phyloP scores from a whole-genome alignment of 2,888 invertebrate species.

The Erynnis tages region DNA sequence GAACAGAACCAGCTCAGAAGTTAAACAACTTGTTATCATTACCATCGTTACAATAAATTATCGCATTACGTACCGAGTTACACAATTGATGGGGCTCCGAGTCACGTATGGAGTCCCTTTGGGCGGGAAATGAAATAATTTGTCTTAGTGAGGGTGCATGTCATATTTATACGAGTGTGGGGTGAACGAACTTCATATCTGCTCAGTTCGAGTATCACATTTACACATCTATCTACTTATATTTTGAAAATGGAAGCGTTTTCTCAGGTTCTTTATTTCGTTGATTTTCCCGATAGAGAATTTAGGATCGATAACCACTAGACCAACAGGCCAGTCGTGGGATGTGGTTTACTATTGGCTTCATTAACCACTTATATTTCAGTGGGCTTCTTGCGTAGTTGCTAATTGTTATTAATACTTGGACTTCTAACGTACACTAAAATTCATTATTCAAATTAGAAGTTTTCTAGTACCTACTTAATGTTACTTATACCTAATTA shows the following conservation, averaged over 20 bases:
- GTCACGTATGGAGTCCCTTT: constrained; percentile 72
- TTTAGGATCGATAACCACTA: no score
- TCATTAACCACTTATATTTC: no score
- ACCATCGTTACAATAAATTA: constrained; percentile 60
- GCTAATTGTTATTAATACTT: no score
- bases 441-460: no score
- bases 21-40: constrained; percentile 44
- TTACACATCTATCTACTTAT: not conserved
- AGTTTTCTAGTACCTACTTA: no score
- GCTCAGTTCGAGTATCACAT: constrained; percentile 1
- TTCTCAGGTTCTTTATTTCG: not conserved
- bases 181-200: constrained; percentile 58
- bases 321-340: no score
- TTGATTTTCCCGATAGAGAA: no score
- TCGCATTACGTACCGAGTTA: constrained; percentile 53
- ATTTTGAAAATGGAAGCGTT: not conserved
- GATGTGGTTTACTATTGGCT: no score
- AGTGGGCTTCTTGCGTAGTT: no score
- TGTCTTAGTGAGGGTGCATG: constrained; percentile 79
- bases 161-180: constrained; percentile 62
- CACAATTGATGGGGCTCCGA: constrained; percentile 63
- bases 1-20: constrained; percentile 25
- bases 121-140: constrained; percentile 79
- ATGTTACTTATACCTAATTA: no score
- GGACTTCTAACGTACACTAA: no score